These are phyloP conservation scores for Timandra comae DNA, from an alignment of 2,888 invertebrate species.

Conservation along the genomic window DNA sequence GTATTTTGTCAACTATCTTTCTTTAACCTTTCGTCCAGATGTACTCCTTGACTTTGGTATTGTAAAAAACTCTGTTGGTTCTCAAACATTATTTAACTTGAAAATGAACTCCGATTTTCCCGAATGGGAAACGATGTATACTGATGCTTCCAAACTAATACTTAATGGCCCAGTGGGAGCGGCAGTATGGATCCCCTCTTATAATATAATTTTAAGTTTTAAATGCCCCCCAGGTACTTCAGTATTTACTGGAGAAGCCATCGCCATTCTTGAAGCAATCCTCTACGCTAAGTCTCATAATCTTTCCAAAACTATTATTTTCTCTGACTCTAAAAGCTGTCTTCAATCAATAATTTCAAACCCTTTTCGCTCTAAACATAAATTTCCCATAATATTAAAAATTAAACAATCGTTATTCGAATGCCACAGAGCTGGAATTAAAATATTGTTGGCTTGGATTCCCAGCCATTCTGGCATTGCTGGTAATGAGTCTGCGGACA, in stretches of 20 bases:
- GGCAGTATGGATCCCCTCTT: not conserved
- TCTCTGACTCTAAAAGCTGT: slow-evolving; percentile 1
- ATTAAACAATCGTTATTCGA: not conserved
- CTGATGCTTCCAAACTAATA: not conserved
- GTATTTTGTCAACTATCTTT: not conserved
- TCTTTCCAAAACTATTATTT: not conserved
- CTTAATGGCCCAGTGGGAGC: not conserved
- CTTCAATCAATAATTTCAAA: not conserved
- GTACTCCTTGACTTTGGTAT: not conserved
- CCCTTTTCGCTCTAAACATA: not conserved
- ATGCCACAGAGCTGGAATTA: not conserved
- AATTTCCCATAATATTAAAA: slow-evolving; percentile 1
- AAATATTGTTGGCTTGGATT: slow-evolving; percentile 4
- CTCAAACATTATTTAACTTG: not conserved
- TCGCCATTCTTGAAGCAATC: not conserved
- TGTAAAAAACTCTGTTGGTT: not conserved
- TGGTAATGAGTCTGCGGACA: slow-evolving; percentile 3
- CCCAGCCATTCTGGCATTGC: slow-evolving; percentile 3
- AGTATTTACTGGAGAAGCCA: not conserved
- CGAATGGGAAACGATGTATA: not conserved
- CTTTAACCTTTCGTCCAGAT: not conserved
- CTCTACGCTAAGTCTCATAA: not conserved
- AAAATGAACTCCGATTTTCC: not conserved
- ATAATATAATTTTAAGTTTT: not conserved
- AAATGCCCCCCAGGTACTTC: slow-evolving; percentile 1